Evolutionary conservation across 2,113 vertebrate species (phyloP), one percentile per base, ranked within the genome.

Genomic region (Macrotis lagotis): DNA sequence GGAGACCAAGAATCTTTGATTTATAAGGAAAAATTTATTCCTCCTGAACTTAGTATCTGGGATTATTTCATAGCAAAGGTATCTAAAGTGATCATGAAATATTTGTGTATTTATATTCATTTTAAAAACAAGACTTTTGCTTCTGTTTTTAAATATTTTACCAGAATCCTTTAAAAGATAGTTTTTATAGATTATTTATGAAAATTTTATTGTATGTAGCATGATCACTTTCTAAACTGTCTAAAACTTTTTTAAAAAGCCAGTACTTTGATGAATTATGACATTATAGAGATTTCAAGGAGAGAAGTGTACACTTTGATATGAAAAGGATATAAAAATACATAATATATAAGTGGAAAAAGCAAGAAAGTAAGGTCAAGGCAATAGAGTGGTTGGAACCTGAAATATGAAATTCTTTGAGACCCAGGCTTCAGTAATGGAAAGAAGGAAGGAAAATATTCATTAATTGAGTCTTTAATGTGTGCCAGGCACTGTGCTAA

Each of bases 11-110:
- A 99, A 51, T 98, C 98, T 88, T 97, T 98, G 5, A 96, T 96
- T 97, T 98, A 98, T 94, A 99, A 98, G 92, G 99, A 99, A 96
- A 98, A 98, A 88, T 99, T 99, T 96, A 98, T 99, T 89, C 99
- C 99, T 51, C 99, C 99, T 26, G 99, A 99, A 93, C 99, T 99
- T 96, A 99, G 99, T 97, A 99, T 99, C 98, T 99, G 99, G 99
- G 99, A 99, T 98, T 99, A 99, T 97, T 99, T 99, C 92, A 99
- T 99, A 94, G 98, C 99, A 91, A 99, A 99, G 99, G 99, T 99
- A 99, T 96, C 28, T n/a, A 91, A 66, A 47, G 24, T 89, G 37
- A 51, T 95, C 22, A n/a, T 25, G 52, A 89, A 88, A 0, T 94
- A 89, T 93, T 94, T 50, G 19, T 26, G 0, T 83, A 37, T 11